These are phyloP conservation scores for Bombycilla garrulus DNA, from an alignment of 2,113 vertebrate species.

Conservation along the genomic window DNA sequence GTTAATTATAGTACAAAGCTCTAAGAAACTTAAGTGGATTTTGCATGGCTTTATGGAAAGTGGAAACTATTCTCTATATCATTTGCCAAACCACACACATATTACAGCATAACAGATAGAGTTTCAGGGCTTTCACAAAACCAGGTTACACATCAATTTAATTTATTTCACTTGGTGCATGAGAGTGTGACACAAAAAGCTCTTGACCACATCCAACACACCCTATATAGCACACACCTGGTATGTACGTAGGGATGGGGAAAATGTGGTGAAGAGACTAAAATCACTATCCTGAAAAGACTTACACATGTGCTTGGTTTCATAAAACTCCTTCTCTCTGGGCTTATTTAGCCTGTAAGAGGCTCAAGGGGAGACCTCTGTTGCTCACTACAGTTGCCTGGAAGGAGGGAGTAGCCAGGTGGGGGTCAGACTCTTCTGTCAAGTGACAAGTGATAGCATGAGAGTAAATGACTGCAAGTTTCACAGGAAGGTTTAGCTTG, in stretches of 20 bases:
- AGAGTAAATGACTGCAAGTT: neutral
- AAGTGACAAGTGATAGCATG: neutral
- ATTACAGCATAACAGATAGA: constrained; percentile 3
- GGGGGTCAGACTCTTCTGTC: neutral
- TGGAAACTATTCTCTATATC: constrained; percentile 53
- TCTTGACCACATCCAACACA: neutral
- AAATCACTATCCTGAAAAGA: neutral
- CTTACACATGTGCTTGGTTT: neutral
- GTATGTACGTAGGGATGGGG: neutral
- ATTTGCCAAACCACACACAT: constrained; percentile 60
- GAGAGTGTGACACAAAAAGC: neutral
- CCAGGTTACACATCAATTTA: constrained; percentile 11
- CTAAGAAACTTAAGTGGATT: constrained; percentile 65
- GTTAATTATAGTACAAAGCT: constrained; percentile 62
- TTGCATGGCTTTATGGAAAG: constrained; percentile 63
- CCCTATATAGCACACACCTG: neutral
- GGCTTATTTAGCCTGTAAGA: neutral
- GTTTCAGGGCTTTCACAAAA: constrained; percentile 29
- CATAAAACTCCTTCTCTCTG: neutral
- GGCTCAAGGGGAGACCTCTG: neutral
- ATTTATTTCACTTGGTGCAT: neutral
- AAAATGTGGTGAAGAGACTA: neutral
- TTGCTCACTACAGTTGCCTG: neutral
- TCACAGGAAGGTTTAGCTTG: neutral
- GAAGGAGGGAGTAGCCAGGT: neutral